Evolutionary conservation across 2,113 vertebrate species (phyloP).

Genomic region (Forbesichthys agassizii): DNA sequence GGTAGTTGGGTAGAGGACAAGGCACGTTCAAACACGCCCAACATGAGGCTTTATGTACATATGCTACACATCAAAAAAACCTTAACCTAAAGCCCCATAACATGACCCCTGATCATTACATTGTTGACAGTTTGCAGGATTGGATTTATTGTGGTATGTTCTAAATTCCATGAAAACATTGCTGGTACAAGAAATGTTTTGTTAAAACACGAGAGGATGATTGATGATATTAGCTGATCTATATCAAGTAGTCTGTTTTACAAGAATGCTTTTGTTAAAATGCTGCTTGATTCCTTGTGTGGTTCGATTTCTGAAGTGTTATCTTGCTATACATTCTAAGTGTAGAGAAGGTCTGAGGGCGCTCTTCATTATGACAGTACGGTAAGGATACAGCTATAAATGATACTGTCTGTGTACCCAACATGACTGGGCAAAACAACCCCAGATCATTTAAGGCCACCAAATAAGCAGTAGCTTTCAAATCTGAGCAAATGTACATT

Average conservation of each 20-base stretch:
- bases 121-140: not conserved
- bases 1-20: slow-evolving; percentile 41
- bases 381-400: slow-evolving; percentile 52
- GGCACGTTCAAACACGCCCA: slow-evolving; percentile 64
- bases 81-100: not conserved
- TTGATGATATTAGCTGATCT: not conserved
- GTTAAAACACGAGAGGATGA: not conserved
- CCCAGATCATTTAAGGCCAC: slow-evolving; percentile 47
- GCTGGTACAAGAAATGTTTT: not conserved
- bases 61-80: slow-evolving; percentile 6
- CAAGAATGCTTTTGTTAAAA: slow-evolving; percentile 17
- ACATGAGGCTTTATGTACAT: not conserved
- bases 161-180: too few species aligned
- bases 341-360: slow-evolving; percentile 27
- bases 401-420: slow-evolving; percentile 53
- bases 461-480: slow-evolving; percentile 47
- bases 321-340: slow-evolving; percentile 23
- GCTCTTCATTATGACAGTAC: slow-evolving; percentile 45
- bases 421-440: slow-evolving; percentile 60
- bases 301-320: slow-evolving; percentile 38
- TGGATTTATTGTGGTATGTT: not conserved
- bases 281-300: slow-evolving; percentile 16
- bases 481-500: slow-evolving; percentile 50
- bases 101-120: not conserved
- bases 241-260: slow-evolving; percentile 7